phyloP scores from a whole-genome alignment of 2,797 vertebrate genomes.

The Hyperoplus lanceolatus region DNA sequence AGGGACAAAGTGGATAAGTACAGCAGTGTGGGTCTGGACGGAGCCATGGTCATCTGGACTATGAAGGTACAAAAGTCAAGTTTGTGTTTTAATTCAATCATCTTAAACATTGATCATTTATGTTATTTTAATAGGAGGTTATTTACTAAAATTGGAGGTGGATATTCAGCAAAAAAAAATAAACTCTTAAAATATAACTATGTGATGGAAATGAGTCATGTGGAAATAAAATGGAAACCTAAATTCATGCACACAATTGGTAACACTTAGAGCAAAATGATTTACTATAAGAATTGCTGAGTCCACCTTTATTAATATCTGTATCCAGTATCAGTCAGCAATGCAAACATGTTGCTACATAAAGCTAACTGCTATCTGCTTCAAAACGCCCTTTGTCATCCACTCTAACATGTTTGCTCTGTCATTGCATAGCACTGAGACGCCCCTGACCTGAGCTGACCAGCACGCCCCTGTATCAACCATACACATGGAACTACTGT shows the following conservation, averaged over 20 bases:
- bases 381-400: background rate
- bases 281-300: no score
- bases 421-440: constrained; percentile 61
- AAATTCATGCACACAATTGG: no score
- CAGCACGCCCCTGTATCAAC: background rate
- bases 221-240: background rate
- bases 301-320: background rate
- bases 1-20: constrained; percentile 80
- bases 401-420: constrained; percentile 22
- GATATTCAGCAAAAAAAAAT: background rate
- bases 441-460: background rate
- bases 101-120: background rate
- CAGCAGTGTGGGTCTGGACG: constrained; percentile 86
- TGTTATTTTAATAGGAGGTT: background rate
- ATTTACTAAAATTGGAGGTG: background rate
- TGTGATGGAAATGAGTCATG: background rate
- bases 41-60: constrained; percentile 86
- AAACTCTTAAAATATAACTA: background rate
- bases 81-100: background rate
- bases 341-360: background rate
- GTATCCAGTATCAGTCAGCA: background rate
- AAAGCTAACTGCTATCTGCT: background rate
- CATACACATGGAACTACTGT: background rate
- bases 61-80: constrained; percentile 75
- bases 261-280: no score